Conservation (phyloP, 2,113 vertebrate species). For the Capricornis sumatraensis region DNA sequence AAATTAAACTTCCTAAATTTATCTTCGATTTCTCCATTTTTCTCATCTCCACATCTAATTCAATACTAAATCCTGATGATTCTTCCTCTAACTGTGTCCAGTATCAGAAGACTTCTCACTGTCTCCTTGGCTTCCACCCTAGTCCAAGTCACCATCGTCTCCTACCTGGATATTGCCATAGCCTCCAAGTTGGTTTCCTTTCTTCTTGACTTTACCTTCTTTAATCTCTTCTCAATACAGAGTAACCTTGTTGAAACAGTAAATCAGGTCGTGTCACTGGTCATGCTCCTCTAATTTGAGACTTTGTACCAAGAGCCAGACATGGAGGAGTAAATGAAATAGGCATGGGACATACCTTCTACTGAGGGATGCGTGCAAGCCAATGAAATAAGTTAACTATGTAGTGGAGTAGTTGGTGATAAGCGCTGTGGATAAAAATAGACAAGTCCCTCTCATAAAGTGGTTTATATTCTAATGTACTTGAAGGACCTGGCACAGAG, state of each 20-base stretch:
- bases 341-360: neutral
- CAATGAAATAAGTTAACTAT: neutral
- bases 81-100: neutral
- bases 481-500: neutral
- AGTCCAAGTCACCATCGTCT: neutral
- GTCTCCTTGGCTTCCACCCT: neutral
- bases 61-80: neutral
- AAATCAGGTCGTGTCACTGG: neutral
- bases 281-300: neutral
- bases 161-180: neutral
- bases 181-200: neutral
- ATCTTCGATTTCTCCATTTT: neutral
- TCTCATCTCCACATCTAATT: neutral
- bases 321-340: neutral
- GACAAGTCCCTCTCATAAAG: neutral
- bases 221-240: neutral
- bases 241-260: neutral
- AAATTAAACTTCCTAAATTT: neutral
- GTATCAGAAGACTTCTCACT: neutral
- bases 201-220: neutral
- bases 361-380: fast-evolving
- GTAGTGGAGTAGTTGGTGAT: neutral
- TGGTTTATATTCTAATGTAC: neutral
- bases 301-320: neutral
- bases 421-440: neutral